Percentiles rank a stretch among this genome's conserved stretches.
These are phyloP conservation scores for Lissocephala sabroskyi DNA, from an alignment of 2,888 invertebrate species.

Conservation along the genomic window DNA sequence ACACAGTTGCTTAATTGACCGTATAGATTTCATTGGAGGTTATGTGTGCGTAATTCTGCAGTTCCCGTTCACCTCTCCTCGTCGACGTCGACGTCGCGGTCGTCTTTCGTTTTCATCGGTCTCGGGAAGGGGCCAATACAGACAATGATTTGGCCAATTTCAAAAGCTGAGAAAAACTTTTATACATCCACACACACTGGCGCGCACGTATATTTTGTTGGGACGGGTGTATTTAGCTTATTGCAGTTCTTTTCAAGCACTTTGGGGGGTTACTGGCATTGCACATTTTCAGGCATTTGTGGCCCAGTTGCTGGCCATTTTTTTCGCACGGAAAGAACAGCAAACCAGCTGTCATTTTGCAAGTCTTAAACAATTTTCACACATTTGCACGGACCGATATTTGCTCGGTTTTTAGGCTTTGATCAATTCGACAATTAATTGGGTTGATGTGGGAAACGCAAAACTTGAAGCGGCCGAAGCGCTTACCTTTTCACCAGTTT, in stretches of 20 bases:
- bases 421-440: too few species aligned
- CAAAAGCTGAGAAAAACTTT: conserved; percentile 20
- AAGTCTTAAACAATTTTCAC: conserved; percentile 15
- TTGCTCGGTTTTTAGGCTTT: conserved; percentile 4
- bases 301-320: not conserved
- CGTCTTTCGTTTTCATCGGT: too few species aligned
- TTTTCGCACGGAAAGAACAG: not conserved
- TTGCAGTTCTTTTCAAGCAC: conserved; percentile 22
- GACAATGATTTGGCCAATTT: conserved; percentile 51
- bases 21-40: conserved; percentile 12
- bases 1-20: not conserved
- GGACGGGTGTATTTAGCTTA: not conserved
- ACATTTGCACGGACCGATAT: conserved; percentile 23
- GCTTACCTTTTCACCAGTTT: conserved; percentile 53
- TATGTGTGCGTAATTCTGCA: conserved; percentile 6
- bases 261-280: conserved; percentile 9
- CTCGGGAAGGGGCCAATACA: too few species aligned
- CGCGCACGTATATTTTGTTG: conserved; percentile 9
- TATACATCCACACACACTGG: conserved; percentile 25
- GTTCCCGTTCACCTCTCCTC: too few species aligned
- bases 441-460: too few species aligned
- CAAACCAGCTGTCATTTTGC: conserved; percentile 41
- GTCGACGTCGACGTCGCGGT: too few species aligned
- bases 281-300: conserved; percentile 4
- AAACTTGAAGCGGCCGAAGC: not conserved